Percentiles rank a stretch among this genome's conserved stretches.
Conservation (phyloP, 2,113 vertebrate species). For the Setophaga petechia region DNA sequence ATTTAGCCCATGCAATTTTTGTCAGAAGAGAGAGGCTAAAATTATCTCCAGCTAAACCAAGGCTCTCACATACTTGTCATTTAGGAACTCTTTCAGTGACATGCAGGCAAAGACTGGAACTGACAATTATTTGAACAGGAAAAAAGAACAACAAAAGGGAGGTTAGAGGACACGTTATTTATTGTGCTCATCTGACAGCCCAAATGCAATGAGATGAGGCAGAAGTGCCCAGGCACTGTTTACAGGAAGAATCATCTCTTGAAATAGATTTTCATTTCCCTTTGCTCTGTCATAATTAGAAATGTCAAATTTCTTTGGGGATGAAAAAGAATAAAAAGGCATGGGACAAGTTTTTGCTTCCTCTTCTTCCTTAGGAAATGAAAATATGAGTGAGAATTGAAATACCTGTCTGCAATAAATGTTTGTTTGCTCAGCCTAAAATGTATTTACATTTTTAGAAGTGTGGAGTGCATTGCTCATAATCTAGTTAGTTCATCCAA, state of each 20-base stretch:
- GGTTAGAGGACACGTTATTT: neutral
- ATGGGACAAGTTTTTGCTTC: neutral
- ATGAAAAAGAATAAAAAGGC: fast-evolving
- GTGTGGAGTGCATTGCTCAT: neutral
- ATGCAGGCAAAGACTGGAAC: neutral
- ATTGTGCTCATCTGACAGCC: neutral
- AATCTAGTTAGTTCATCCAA: neutral
- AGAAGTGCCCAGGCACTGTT: slow-evolving; percentile 11
- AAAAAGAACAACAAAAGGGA: neutral
- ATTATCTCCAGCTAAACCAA: neutral
- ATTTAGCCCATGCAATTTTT: neutral
- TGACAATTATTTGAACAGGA: neutral
- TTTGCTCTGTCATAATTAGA: neutral
- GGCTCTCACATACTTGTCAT: neutral
- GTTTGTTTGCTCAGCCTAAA: neutral
- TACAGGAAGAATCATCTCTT: neutral
- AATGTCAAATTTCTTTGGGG: neutral
- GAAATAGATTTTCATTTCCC: neutral
- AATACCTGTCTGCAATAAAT: neutral
- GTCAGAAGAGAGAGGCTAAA: neutral
- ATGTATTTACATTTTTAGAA: neutral
- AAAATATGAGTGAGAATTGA: neutral
- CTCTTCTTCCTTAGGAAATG: neutral
- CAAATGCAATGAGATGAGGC: slow-evolving; percentile 1
- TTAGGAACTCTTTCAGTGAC: neutral